phyloP scores from a whole-genome alignment of 2,797 vertebrate genomes.

The Clarias pachynema region DNA sequence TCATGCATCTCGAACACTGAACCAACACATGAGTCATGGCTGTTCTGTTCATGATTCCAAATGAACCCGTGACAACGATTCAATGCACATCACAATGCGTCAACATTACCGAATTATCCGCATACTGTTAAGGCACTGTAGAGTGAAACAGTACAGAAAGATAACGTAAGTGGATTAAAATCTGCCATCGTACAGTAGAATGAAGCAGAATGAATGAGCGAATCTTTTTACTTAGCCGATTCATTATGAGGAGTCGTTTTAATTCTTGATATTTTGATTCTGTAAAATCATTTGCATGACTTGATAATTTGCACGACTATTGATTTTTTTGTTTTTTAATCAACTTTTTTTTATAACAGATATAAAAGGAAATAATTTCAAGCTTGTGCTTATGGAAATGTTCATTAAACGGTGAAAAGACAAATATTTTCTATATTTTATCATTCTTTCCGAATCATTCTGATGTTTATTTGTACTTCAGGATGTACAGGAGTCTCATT shows the following conservation, averaged over 20 bases:
- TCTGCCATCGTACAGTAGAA: background rate
- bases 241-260: background rate
- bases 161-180: background rate
- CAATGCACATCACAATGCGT: background rate
- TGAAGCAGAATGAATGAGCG: background rate
- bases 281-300: background rate
- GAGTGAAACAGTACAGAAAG: no score
- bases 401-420: background rate
- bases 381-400: background rate
- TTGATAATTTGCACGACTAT: background rate
- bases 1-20: background rate
- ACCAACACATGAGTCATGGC: background rate
- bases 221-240: background rate
- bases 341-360: background rate
- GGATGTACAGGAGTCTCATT: background rate
- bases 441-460: no score
- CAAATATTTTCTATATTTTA: background rate
- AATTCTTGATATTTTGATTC: background rate
- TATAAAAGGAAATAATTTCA: background rate
- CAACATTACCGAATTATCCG: background rate
- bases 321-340: background rate
- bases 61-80: background rate
- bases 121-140: no score
- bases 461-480: background rate
- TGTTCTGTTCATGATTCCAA: conserved; percentile 1